Conservation (phyloP, 2,888 invertebrate species). For the Orthosia incerta region DNA sequence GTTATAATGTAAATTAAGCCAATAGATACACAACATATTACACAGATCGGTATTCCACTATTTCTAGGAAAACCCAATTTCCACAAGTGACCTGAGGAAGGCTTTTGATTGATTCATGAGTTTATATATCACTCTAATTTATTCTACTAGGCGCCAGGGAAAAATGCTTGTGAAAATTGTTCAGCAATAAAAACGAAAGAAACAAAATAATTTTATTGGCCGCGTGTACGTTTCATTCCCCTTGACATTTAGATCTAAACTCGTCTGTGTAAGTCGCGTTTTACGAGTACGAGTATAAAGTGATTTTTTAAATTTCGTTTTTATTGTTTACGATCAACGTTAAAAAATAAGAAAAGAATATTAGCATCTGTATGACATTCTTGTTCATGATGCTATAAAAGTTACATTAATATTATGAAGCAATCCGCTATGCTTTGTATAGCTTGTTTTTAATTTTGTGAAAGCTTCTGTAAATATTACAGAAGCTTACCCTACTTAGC, state of each 20-base stretch:
- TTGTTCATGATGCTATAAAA: constrained; percentile 52
- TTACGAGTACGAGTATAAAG: constrained; percentile 58
- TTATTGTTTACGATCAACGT: constrained; percentile 55
- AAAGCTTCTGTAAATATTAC: constrained; percentile 17
- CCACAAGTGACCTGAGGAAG: neutral
- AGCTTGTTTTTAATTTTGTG: constrained; percentile 22
- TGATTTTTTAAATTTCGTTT: constrained; percentile 59
- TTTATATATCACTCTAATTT: constrained; percentile 34
- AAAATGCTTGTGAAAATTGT: constrained; percentile 55
- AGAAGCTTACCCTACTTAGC: no score
- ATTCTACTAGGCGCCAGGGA: constrained; percentile 39
- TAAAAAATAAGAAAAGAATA: constrained; percentile 49
- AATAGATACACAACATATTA: neutral
- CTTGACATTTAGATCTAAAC: constrained; percentile 63
- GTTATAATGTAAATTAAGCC: neutral
- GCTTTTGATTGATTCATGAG: constrained; percentile 44
- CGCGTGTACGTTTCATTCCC: constrained; percentile 66
- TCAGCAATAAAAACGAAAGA: constrained; percentile 61
- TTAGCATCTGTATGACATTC: constrained; percentile 39
- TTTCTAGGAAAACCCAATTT: constrained; percentile 6
- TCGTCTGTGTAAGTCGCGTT: constrained; percentile 55
- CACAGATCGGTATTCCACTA: neutral
- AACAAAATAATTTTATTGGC: constrained; percentile 62
- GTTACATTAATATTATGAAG: constrained; percentile 38
- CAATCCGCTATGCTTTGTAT: constrained; percentile 23